Evolutionary conservation across 2,888 invertebrate species (phyloP).

Genomic region (Eledona agricola): DNA sequence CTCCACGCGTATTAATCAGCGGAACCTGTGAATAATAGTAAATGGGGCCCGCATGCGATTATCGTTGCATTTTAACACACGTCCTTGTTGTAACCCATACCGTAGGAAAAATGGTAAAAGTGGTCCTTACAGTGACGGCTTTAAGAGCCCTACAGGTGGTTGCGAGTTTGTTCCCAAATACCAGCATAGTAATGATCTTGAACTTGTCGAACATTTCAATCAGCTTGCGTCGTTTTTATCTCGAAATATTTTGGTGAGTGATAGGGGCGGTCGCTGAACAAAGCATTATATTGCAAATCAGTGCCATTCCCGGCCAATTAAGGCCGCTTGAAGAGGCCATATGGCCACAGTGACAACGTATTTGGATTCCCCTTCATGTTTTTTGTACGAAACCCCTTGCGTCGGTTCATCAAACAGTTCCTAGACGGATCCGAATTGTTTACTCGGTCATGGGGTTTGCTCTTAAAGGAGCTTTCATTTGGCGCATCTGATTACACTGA

Average conservation of each 20-base stretch:
- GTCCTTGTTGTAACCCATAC: conserved; percentile 11
- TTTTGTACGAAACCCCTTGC: conserved; percentile 17
- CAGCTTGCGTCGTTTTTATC: conserved; percentile 21
- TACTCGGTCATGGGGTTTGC: conserved; percentile 25
- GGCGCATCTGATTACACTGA: conserved; percentile 2
- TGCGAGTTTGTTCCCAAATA: conserved; percentile 16
- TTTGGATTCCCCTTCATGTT: conserved; percentile 30
- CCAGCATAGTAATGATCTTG: conserved; percentile 28
- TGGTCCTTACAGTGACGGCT: not conserved
- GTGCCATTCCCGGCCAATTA: conserved; percentile 31
- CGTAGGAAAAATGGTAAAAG: conserved; percentile 1
- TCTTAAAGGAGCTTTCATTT: conserved; percentile 1
- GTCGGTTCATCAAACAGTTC: conserved; percentile 31
- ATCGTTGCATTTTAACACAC: conserved; percentile 31
- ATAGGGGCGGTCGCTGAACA: conserved; percentile 30
- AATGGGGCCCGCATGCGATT: conserved; percentile 29
- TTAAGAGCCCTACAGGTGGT: conserved; percentile 8
- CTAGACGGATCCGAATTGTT: conserved; percentile 24
- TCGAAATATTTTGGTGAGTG: conserved; percentile 21
- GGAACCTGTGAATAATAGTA: too few relatives aligned
- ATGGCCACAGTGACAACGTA: conserved; percentile 27
- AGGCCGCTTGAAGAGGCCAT: conserved; percentile 26
- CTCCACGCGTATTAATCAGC: too few relatives aligned
- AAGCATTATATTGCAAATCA: conserved; percentile 29
- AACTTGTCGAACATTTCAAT: conserved; percentile 27